Evolutionary conservation across 1,140 invertebrate species (phyloP), one percentile per base, ranked within the genome.

Genomic region (Heliconius hermathena): DNA sequence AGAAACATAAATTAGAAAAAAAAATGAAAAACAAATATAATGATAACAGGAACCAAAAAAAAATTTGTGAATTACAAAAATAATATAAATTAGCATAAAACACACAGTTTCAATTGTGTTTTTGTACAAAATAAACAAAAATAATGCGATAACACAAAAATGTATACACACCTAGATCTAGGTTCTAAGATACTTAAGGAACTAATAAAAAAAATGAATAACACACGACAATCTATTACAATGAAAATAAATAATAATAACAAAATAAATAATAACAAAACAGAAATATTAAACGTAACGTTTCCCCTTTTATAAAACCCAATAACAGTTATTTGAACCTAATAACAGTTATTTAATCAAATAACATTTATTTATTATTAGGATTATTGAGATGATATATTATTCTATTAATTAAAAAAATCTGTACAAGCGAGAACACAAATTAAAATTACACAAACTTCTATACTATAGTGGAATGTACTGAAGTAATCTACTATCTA

Each of bases 241-340:
- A 66, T 66, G 60, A 66, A 86, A 87, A 87, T 88, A 89, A 90
- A 88, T 85, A 85, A 87, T 82, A 82, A 91, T 90, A 92, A 91
- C 88, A 93, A 90, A 92, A 91, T 90, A 90, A 90, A 91, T 88
- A 91, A 87, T 87, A 94, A 90, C 89, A 92, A 91, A 92, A 90
- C 84, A 89, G 80, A 84, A 86, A 88, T 89, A 91, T 91, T 94
- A 94, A 94, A 94, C 93, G 93, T 94, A 94, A 93, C 91, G 88
- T 90, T 94, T 93, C 91, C 93, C 93, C 91, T 81, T 90, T 89
- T 82, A 78, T 71, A 66, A 66, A 11, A 57, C 54, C 60, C 22
- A 66, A n/a, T 66, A 66, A 66, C 60, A 26, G 60, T 66, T 66
- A 66, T 16, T 18, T 29, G 0, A 60, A 60, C 57, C 8, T 22